Evolutionary conservation across 1,140 invertebrate species (phyloP).

Genomic region (Platyura marginata): DNA sequence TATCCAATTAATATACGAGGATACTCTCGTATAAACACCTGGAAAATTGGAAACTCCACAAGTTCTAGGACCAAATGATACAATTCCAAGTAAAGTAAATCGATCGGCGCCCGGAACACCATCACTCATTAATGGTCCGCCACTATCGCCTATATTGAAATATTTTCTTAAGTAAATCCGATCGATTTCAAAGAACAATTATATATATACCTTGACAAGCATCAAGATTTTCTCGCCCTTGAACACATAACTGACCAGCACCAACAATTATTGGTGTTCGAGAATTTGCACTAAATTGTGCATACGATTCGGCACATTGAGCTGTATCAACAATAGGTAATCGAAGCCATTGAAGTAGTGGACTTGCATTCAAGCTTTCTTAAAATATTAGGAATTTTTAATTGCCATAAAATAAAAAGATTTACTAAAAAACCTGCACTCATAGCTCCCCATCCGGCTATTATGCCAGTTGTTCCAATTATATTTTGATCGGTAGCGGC

Average conservation of each 20-base stretch:
- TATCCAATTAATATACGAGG: conserved; percentile 32
- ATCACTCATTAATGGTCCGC: conserved; percentile 42
- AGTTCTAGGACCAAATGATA: conserved; percentile 41
- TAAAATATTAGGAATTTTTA: no score
- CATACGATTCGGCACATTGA: conserved; percentile 16
- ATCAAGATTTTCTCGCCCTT: conserved; percentile 25
- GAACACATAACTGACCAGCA: conserved; percentile 28
- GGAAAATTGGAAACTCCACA: conserved; percentile 29
- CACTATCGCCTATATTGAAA: conserved; percentile 36
- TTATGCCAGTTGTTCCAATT: conserved; percentile 25
- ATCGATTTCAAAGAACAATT: no score
- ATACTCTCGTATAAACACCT: conserved; percentile 34
- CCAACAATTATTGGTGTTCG: conserved; percentile 22
- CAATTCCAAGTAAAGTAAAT: conserved; percentile 40
- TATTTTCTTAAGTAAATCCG: no score
- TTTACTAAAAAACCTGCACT: conserved; percentile 6
- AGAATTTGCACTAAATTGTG: conserved; percentile 23
- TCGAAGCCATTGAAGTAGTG: conserved; percentile 20
- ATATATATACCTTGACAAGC: conserved; percentile 19
- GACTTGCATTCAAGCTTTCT: conserved; percentile 7
- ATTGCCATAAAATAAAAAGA: no score
- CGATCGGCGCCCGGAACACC: conserved; percentile 17
- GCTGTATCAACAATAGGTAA: conserved; percentile 26
- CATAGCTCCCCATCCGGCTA: conserved; percentile 33
- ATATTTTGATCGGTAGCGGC: conserved; percentile 14